Conservation (phyloP, 1,140 invertebrate species). For the Galleria mellonella region DNA sequence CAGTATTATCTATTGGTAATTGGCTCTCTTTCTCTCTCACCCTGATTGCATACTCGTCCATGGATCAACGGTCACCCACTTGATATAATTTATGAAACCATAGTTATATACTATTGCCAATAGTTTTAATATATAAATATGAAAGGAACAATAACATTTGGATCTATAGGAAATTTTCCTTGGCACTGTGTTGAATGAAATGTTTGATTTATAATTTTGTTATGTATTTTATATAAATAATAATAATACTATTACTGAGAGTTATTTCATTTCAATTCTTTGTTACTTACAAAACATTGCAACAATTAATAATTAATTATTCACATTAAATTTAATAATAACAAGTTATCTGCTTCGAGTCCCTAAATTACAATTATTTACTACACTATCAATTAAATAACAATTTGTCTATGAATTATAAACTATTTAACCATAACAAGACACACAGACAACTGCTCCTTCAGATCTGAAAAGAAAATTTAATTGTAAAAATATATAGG, state of each 20-base stretch:
- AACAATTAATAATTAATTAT: background rate
- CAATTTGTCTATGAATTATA: too few relatives aligned
- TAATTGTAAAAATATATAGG: too few relatives aligned
- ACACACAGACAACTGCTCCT: slow-evolving; percentile 41
- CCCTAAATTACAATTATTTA: too few relatives aligned
- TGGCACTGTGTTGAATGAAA: background rate
- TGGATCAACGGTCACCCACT: too few relatives aligned
- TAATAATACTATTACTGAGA: background rate
- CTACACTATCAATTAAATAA: background rate
- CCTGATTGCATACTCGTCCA: too few relatives aligned
- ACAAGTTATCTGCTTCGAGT: background rate
- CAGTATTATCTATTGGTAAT: too few relatives aligned
- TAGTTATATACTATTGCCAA: too few relatives aligned
- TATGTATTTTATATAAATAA: slow-evolving; percentile 5
- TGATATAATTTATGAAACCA: too few relatives aligned
- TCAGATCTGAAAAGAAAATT: slow-evolving; percentile 43
- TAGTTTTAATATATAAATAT: too few relatives aligned
- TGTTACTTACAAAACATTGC: background rate
- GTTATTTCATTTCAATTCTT: background rate
- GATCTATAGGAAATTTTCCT: background rate
- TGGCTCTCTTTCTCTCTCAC: too few relatives aligned
- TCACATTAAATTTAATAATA: background rate
- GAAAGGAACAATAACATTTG: too few relatives aligned
- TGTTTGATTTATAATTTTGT: background rate
- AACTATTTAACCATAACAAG: slow-evolving; percentile 37